Percentiles rank a stretch among this genome's conserved stretches.
phyloP scores from a whole-genome alignment of 2,888 invertebrate species.

The Anorthoa munda region DNA sequence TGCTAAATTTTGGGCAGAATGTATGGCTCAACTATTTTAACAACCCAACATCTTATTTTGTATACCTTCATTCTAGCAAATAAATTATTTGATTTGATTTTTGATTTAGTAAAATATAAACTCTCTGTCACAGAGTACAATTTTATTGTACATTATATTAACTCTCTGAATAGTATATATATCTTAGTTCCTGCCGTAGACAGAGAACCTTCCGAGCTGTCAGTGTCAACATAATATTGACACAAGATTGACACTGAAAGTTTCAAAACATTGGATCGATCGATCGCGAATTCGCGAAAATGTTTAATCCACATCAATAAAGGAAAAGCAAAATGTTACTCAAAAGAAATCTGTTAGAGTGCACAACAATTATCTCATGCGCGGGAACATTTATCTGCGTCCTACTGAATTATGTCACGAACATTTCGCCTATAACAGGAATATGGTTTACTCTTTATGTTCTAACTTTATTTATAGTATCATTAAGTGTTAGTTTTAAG shows the following conservation, averaged over 20 bases:
- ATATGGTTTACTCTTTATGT: slow-evolving; percentile 86
- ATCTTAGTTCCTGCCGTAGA: too few relatives aligned
- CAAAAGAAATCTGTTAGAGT: slow-evolving; percentile 83
- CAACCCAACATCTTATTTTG: too few relatives aligned
- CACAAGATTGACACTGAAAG: slow-evolving; percentile 13
- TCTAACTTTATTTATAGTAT: slow-evolving; percentile 81
- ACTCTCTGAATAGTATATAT: too few relatives aligned
- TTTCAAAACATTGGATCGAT: slow-evolving; percentile 53
- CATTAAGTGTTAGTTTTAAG: slow-evolving; percentile 88
- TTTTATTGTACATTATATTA: too few relatives aligned
- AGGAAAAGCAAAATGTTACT: slow-evolving; percentile 75
- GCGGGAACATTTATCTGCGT: slow-evolving; percentile 79
- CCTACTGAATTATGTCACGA: slow-evolving; percentile 81
- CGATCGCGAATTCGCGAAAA: slow-evolving; percentile 7
- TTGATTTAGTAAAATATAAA: too few relatives aligned
- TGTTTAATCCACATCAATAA: slow-evolving; percentile 5
- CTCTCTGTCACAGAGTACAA: too few relatives aligned
- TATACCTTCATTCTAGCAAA: too few relatives aligned
- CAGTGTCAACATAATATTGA: too few relatives aligned
- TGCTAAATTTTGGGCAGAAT: too few relatives aligned
- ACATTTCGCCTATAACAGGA: slow-evolving; percentile 84
- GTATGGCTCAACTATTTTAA: too few relatives aligned
- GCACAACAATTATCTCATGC: slow-evolving; percentile 78
- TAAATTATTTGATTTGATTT: too few relatives aligned
- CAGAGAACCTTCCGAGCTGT: too few relatives aligned